These are phyloP conservation scores for Ostrea denselamellosa DNA, from an alignment of 1,140 invertebrate genomes.

Conservation along the genomic window DNA sequence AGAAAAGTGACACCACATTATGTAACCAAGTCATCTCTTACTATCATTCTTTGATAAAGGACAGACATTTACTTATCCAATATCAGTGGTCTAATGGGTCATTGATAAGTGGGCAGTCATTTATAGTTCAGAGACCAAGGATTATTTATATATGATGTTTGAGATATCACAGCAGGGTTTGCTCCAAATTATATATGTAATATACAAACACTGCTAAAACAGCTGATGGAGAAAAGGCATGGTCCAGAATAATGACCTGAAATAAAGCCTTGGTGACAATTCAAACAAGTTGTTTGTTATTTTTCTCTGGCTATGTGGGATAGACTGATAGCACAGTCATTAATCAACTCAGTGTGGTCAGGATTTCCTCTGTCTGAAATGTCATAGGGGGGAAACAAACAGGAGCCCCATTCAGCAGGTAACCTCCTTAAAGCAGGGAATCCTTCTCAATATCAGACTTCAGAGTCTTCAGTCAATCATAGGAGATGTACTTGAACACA, in stretches of 20 bases:
- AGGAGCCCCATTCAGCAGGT: not conserved
- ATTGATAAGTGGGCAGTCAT: slow-evolving; percentile 30
- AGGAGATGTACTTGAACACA: no score
- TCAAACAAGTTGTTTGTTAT: slow-evolving; percentile 18
- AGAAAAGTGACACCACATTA: slow-evolving; percentile 10
- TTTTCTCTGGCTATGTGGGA: slow-evolving; percentile 29
- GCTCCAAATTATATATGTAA: not conserved
- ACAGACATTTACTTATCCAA: slow-evolving; percentile 35
- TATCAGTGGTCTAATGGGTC: not conserved
- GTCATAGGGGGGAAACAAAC: not conserved
- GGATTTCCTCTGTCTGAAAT: slow-evolving; percentile 5
- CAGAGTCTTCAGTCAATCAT: not conserved
- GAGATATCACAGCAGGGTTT: slow-evolving; percentile 23
- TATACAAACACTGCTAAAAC: not conserved
- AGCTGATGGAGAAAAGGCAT: not conserved
- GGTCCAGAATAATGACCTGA: not conserved
- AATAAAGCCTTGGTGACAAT: slow-evolving; percentile 16
- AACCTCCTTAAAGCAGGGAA: not conserved
- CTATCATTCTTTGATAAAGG: not conserved
- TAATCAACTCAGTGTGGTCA: slow-evolving; percentile 7
- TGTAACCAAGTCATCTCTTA: slow-evolving; percentile 17
- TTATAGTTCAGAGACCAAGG: slow-evolving; percentile 1
- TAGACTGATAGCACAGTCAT: slow-evolving; percentile 16
- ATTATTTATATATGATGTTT: slow-evolving; percentile 32
- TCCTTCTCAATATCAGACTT: not conserved